Conservation (phyloP, 2,113 vertebrate genomes). For the Mellivora capensis region DNA sequence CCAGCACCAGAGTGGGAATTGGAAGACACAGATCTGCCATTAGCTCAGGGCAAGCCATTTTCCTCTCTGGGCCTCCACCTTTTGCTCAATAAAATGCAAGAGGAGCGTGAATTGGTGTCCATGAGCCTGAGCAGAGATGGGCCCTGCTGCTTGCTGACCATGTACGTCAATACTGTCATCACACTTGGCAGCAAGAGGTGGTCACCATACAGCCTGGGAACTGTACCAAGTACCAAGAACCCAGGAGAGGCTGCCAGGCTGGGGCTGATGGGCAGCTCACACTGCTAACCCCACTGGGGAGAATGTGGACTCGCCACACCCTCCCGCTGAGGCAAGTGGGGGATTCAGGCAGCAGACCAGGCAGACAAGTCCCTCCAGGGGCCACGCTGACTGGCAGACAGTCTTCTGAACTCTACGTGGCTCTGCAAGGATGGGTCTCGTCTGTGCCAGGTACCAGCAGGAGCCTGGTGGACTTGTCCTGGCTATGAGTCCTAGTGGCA, state of each 20-base stretch:
- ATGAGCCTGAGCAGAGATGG: neutral
- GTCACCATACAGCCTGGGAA: neutral
- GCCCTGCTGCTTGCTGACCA: neutral
- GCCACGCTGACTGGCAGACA: neutral
- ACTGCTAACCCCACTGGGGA: neutral
- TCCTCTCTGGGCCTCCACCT: neutral
- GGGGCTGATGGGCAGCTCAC: neutral
- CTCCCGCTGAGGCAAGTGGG: neutral
- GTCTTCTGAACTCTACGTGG: neutral
- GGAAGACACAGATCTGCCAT: neutral
- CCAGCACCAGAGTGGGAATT: neutral
- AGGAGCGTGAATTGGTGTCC: neutral
- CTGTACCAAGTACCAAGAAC: accelerated
- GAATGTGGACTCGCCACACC: neutral
- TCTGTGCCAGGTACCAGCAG: neutral
- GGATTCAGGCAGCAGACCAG: neutral
- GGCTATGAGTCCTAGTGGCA: neutral
- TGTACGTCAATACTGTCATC: neutral
- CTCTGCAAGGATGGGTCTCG: neutral
- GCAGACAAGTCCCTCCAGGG: neutral
- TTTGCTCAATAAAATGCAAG: neutral
- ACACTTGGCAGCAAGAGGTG: neutral
- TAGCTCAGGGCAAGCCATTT: neutral
- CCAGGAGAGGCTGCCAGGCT: neutral
- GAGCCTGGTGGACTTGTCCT: neutral